Base-by-base conservation (phyloP, 2,113 vertebrate species). In the Clupea harengus region DNA sequence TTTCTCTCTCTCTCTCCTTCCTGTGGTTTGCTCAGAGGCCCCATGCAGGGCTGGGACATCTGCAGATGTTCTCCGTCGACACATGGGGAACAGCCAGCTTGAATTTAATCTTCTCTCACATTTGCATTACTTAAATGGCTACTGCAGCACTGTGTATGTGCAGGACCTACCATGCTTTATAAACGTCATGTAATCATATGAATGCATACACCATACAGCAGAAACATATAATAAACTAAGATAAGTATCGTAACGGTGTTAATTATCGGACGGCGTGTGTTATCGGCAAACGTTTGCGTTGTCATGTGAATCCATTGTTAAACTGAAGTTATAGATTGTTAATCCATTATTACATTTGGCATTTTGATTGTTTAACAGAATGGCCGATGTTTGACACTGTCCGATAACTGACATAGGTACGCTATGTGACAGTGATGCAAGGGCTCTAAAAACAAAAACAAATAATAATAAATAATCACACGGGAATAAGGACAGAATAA, bases 51-150 rank as follows among this genome's bases (percentile, higher is more conserved):
- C 50, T 84, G 86, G 49, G 82, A 84, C 64, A 87, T 87, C 86
- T 87, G 86, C 64, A 81, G 80, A 72, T 1, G 18, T 49, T 80
- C 81, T 82, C 83, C 80, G 72, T 84, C 67, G n/a, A 81, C 45
- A 54, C 83, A 87, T 32, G 52, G 84, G 82, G 81, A 75, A 20
- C 11, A 84, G 75, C 81, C 86, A 13, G 50, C 64, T 84, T 81
- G 57, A 52, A 87, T 84, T 84, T 87, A 81, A 87, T 87, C 86
- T 87, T 83, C 67, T 88, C 67, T 83, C 64, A 72, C 64, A 72
- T 72, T 72, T 72, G 64, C 64, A 72, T 72, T 72, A 13, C 64
- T 72, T 72, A 72, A 72, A 72, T 72, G 64, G 64, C 64, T 32
- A 72, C 64, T 10, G 25, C 64, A 32, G 25, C 64, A 72, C 64